phyloP scores from a whole-genome alignment of 1,140 invertebrate genomes.

The Centruroides sculpturatus region DNA sequence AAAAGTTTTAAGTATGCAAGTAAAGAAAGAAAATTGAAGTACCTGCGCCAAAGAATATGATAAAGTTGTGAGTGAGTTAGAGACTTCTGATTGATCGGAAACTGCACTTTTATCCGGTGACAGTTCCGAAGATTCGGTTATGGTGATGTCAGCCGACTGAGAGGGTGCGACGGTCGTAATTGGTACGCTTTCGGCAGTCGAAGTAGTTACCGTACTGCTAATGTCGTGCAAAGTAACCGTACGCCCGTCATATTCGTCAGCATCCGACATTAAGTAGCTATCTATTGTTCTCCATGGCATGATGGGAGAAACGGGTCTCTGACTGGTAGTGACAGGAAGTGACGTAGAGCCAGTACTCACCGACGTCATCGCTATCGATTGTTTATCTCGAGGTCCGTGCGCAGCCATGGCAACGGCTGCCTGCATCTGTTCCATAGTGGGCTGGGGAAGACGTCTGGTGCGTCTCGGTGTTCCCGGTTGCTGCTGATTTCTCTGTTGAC shows the following conservation, averaged over 20 bases:
- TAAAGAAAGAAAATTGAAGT: background rate
- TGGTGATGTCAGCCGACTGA: background rate
- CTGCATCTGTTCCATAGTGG: slow-evolving; percentile 19
- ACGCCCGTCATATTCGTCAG: too few species aligned
- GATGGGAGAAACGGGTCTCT: slow-evolving; percentile 1
- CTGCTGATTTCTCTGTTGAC: background rate
- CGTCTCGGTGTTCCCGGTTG: slow-evolving; percentile 11
- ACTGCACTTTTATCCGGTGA: background rate
- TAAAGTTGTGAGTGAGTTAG: background rate
- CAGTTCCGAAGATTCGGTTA: background rate
- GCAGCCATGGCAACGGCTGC: slow-evolving; percentile 15
- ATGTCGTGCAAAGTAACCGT: too few species aligned
- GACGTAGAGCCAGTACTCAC: background rate
- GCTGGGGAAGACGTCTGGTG: slow-evolving; percentile 16
- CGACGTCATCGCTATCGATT: background rate
- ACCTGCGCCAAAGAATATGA: background rate
- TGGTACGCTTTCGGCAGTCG: background rate
- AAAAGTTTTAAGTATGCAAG: too few species aligned
- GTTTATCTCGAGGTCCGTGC: slow-evolving; percentile 9
- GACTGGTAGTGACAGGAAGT: background rate
- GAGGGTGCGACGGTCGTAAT: background rate
- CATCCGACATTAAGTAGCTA: slow-evolving; percentile 3
- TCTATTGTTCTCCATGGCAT: slow-evolving; percentile 3
- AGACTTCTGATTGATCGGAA: background rate
- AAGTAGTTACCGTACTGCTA: too few species aligned